phyloP scores from a whole-genome alignment of 2,113 vertebrate species.

The Ceratotherium simum region DNA sequence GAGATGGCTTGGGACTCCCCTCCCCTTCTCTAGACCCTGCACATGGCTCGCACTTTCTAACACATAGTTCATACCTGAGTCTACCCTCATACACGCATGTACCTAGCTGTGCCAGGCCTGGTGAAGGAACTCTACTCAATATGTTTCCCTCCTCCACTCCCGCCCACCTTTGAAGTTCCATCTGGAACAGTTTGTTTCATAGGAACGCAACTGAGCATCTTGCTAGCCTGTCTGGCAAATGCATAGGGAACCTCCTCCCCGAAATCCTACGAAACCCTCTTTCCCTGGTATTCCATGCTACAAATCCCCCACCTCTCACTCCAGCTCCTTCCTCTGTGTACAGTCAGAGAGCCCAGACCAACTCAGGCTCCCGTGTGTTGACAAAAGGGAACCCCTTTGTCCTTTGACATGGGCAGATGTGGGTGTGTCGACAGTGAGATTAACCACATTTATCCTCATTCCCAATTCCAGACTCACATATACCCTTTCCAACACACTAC shows the following conservation, averaged over 20 bases:
- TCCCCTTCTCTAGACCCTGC: neutral
- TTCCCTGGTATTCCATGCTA: neutral
- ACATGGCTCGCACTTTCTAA: neutral
- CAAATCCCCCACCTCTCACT: neutral
- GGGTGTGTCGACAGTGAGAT: neutral
- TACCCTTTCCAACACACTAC: neutral
- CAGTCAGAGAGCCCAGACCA: neutral
- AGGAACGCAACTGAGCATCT: neutral
- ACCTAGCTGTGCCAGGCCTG: neutral
- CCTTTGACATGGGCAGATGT: neutral
- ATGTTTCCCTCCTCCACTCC: neutral
- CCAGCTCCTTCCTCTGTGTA: neutral
- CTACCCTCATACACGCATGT: neutral
- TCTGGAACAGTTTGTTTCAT: conserved; percentile 30
- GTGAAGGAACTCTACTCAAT: neutral
- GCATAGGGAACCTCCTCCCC: neutral
- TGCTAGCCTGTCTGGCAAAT: conserved; percentile 31
- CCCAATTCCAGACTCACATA: neutral
- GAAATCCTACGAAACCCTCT: neutral
- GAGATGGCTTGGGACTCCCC: neutral
- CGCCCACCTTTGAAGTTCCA: neutral
- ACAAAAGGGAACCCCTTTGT: neutral
- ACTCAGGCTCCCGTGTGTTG: neutral
- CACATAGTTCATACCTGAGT: neutral
- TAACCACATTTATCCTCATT: neutral